Evolutionary conservation across 2,797 vertebrate genomes (phyloP).

Genomic region (Intellagama lesueurii): DNA sequence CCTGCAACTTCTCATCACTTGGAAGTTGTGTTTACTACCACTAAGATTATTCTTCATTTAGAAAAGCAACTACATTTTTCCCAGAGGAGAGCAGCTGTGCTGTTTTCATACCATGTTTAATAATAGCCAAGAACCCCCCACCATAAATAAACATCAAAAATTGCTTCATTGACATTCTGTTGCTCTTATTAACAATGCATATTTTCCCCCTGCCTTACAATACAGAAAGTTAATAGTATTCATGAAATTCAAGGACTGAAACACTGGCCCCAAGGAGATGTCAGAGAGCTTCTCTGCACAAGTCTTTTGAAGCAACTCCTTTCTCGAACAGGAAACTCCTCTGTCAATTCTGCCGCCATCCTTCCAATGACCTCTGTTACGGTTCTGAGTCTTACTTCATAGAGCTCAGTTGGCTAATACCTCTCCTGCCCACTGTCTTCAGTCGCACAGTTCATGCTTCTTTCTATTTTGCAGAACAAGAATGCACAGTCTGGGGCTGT

Average conservation of each 20-base stretch:
- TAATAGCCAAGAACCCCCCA: constrained; percentile 65
- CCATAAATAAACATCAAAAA: constrained; percentile 74
- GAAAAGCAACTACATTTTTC: constrained; percentile 1
- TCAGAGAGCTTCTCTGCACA: constrained; percentile 34
- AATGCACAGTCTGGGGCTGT: not conserved
- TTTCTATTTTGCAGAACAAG: not conserved
- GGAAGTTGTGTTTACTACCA: not conserved
- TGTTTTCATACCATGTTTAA: constrained; percentile 67
- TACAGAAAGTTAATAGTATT: constrained; percentile 65
- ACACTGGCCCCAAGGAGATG: constrained; percentile 41
- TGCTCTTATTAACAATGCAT: constrained; percentile 36
- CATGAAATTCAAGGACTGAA: constrained; percentile 57
- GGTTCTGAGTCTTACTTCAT: not conserved
- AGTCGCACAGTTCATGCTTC: not conserved
- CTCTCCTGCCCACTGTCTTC: not conserved
- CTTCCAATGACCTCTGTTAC: not conserved
- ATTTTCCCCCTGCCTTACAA: not conserved
- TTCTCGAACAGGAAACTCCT: not conserved
- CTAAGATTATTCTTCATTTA: constrained; percentile 1
- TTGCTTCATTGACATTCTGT: constrained; percentile 64
- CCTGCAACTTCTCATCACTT: constrained; percentile 9
- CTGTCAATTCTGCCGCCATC: not conserved
- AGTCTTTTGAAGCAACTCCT: constrained; percentile 4
- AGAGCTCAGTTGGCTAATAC: not conserved
- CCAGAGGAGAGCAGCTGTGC: not conserved